Evolutionary conservation across 2,888 invertebrate species (phyloP).

Genomic region (Drosophila suboccidentalis): DNA sequence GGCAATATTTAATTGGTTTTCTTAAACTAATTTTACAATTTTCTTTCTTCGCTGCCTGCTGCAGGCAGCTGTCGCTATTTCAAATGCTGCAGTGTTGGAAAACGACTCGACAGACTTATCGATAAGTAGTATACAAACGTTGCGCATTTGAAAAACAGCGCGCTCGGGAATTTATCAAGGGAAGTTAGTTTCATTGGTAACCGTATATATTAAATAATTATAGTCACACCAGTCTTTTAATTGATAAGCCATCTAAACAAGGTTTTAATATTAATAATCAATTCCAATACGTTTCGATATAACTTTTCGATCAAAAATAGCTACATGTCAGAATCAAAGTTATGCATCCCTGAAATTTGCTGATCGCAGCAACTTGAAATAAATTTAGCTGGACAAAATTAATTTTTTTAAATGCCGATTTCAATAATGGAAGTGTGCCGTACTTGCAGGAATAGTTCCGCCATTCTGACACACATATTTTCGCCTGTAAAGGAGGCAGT

Average conservation of each 20-base stretch:
- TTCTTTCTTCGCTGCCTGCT: slow-evolving; percentile 24
- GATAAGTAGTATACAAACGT: slow-evolving; percentile 13
- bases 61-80: slow-evolving; percentile 59
- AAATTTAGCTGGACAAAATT: neutral
- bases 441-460: slow-evolving; percentile 6
- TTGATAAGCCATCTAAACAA: neutral
- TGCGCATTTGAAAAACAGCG: neutral
- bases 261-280: neutral
- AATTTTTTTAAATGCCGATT: neutral
- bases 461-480: slow-evolving; percentile 14
- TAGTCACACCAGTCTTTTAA: neutral
- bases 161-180: neutral
- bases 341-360: neutral
- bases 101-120: slow-evolving; percentile 3
- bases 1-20: slow-evolving; percentile 11
- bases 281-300: too few relatives aligned
- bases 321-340: neutral
- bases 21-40: slow-evolving; percentile 5
- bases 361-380: neutral
- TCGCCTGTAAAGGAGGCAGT: neutral
- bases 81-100: slow-evolving; percentile 44
- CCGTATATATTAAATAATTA: neutral
- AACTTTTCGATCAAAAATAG: too few relatives aligned
- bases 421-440: slow-evolving; percentile 30
- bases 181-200: too few relatives aligned